Evolutionary conservation across 1,140 invertebrate genomes (phyloP), one percentile per base, ranked within the genome.

Genomic region (Cydia pomonella): DNA sequence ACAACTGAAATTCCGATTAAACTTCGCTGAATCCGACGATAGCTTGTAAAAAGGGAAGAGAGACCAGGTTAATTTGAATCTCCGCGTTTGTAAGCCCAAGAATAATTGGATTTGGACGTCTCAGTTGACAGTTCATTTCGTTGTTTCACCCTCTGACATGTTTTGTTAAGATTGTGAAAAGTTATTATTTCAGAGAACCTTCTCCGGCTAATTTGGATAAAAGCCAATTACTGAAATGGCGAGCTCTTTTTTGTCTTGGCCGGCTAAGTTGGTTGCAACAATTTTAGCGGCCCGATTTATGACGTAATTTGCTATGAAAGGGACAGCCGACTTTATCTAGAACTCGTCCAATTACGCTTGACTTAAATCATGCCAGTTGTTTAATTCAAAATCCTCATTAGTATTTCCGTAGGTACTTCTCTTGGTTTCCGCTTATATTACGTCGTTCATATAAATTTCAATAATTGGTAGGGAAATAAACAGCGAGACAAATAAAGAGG

Each of bases 41-140:
- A 76, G 50, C 78, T 75, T 72, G 82, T 80, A 84, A 82, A 84
- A 84, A 80, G 82, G 75, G 73, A 76, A 79, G 78, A 81, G 77
- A 79, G 77, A 76, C 80, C 76, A 84, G 83, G 84, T 84, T 86
- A 86, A 88, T 86, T 87, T 85, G 79, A 87, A 88, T 88, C 82
- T 82, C 79, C 73, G 80, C 84, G 80, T 85, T 85, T 85, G 84
- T 81, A 81, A 80, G 80, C 77, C 75, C 75, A 81, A 81, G 79
- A 82, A 85, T 90, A 90, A 92, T 92, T 92, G 87, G 86, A 90
- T 90, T 89, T 87, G 87, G 84, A 83, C 85, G 82, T 89, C 84
- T 81, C 81, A 77, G 86, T 88, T 90, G 90, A 90, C 90, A 90
- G 88, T 89, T 90, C 83, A 89, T 90, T 90, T 86, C 80, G 85